Percentiles rank a stretch among this genome's conserved stretches.
phyloP scores from a whole-genome alignment of 2,113 vertebrate genomes.

The Zosterops pallidus region DNA sequence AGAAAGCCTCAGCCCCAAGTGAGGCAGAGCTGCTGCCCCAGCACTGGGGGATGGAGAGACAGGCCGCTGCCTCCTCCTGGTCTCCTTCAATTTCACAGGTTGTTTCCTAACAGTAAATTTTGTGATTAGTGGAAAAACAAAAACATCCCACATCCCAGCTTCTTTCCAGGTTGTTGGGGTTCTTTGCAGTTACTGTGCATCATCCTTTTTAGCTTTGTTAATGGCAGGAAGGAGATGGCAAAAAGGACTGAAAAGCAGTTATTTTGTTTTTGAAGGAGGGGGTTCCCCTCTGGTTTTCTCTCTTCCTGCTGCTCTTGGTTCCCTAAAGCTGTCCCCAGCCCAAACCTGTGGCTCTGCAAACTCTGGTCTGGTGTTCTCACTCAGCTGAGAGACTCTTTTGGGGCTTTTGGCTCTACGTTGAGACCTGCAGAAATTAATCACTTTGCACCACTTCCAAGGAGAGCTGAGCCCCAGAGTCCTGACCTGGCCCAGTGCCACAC shows the following conservation, averaged over 20 bases:
- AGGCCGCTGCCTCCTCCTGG: neutral
- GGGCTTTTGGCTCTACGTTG: neutral
- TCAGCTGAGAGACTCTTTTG: neutral
- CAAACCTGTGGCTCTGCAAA: neutral
- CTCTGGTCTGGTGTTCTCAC: neutral
- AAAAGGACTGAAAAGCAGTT: neutral
- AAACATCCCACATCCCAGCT: neutral
- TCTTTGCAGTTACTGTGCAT: neutral
- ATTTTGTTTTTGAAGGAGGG: neutral
- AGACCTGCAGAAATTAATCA: neutral
- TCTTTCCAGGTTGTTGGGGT: neutral
- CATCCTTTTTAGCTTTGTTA: neutral
- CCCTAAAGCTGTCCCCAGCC: neutral
- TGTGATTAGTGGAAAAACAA: neutral
- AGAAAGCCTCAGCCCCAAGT: neutral
- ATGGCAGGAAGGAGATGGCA: neutral
- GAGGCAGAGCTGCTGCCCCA: neutral
- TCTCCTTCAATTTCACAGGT: slow-evolving; percentile 12
- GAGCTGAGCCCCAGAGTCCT: neutral
- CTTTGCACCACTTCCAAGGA: neutral
- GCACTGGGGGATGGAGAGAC: neutral
- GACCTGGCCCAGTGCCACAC: neutral
- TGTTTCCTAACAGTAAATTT: slow-evolving; percentile 28
- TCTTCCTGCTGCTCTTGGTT: neutral
- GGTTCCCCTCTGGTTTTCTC: neutral